A percentile compares a stretch with the other conserved stretches of the same genome.
Conservation (phyloP, 2,113 vertebrate genomes). For the Chionis minor region DNA sequence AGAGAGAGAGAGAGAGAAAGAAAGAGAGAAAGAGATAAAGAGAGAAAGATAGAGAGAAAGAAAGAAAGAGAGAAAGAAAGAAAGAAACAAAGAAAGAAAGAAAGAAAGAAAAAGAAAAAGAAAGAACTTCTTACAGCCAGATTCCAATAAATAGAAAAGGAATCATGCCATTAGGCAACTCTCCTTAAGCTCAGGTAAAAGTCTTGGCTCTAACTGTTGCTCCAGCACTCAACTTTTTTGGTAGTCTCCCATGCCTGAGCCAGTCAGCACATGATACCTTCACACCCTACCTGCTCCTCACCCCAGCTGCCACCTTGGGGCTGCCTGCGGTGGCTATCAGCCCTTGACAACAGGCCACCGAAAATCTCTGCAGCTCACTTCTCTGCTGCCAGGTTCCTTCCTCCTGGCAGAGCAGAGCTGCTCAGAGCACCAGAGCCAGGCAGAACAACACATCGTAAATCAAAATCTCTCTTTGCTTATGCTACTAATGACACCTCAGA, state of each 20-base stretch:
- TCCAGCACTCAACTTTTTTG: neutral
- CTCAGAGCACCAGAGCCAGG: neutral
- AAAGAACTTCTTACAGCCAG: neutral
- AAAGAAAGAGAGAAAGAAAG: neutral
- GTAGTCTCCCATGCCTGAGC: neutral
- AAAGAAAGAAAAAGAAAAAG: neutral
- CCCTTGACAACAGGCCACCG: neutral
- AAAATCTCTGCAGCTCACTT: neutral
- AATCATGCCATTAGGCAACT: neutral
- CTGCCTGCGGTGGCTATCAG: neutral
- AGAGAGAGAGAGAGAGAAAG: neutral
- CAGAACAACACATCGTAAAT: neutral
- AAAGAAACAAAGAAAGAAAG: neutral
- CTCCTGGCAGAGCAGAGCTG: neutral
- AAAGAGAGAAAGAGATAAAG: neutral
- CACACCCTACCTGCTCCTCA: neutral
- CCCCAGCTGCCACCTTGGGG: neutral
- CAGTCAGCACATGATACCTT: accelerated
- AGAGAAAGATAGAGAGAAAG: neutral
- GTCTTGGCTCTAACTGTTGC: neutral
- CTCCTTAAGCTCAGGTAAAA: neutral
- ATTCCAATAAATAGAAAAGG: neutral
- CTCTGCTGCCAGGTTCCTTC: neutral
- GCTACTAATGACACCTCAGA: neutral
- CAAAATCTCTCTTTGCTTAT: neutral